Conservation (phyloP, 1,140 invertebrate species). For the Lordiphosa mommai region DNA sequence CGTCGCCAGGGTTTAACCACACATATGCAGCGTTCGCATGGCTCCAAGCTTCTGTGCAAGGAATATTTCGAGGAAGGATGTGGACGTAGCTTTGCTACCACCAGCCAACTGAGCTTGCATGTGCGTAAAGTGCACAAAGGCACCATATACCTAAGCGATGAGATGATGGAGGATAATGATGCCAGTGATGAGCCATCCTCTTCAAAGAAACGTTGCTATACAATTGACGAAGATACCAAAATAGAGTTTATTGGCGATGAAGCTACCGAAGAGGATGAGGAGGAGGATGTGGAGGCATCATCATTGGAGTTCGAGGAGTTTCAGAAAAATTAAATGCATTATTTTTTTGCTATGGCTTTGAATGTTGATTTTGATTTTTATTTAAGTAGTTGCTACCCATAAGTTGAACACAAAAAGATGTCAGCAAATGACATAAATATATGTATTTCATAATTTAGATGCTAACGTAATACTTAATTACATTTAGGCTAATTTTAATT, state of each 20-base stretch:
- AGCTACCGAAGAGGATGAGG: conserved; percentile 7
- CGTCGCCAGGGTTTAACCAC: conserved; percentile 52
- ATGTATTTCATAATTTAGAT: conserved; percentile 38
- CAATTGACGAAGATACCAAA: conserved; percentile 23
- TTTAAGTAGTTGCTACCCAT: conserved; percentile 50
- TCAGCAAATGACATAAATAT: conserved; percentile 57
- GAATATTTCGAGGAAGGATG: conserved; percentile 42
- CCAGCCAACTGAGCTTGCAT: conserved; percentile 33
- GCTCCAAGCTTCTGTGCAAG: conserved; percentile 25
- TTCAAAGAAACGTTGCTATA: conserved; percentile 34
- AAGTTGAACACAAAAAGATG: conserved; percentile 68
- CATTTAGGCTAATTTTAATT: conserved; percentile 17
- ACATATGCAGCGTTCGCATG: conserved; percentile 59
- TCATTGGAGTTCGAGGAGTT: too few relatives aligned
- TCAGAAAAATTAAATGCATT: too few relatives aligned
- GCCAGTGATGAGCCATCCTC: conserved; percentile 12
- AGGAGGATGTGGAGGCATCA: neutral
- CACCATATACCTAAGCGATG: conserved; percentile 19
- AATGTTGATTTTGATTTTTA: conserved; percentile 32
- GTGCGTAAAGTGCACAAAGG: conserved; percentile 45
- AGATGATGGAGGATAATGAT: conserved; percentile 22
- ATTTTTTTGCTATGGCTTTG: conserved; percentile 2
- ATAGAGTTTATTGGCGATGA: conserved; percentile 30
- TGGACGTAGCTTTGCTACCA: conserved; percentile 30
- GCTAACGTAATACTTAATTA: neutral